These are phyloP conservation scores for Spialia ferax DNA, from an alignment of 2,888 invertebrate genomes.

Conservation along the genomic window DNA sequence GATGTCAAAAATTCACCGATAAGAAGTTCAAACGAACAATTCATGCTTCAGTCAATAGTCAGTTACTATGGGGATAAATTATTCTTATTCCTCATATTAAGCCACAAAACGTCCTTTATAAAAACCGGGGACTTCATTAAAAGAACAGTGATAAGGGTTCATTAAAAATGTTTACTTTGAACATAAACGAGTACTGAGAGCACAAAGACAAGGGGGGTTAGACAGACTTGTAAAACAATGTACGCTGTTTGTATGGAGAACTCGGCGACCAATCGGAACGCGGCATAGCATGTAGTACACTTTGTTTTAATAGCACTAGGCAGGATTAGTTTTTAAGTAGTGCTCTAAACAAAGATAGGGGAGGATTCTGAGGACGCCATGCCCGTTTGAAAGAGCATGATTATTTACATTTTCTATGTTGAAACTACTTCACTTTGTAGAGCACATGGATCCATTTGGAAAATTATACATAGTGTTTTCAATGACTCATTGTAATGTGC, in stretches of 20 bases:
- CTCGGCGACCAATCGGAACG: constrained; percentile 67
- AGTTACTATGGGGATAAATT: neutral
- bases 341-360: constrained; percentile 73
- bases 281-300: constrained; percentile 67
- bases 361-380: constrained; percentile 60
- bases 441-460: constrained; percentile 19
- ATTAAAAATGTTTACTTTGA: constrained; percentile 36
- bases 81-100: neutral
- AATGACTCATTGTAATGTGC: neutral
- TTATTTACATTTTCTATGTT: constrained; percentile 41
- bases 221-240: constrained; percentile 45
- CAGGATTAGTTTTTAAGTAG: constrained; percentile 82
- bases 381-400: constrained; percentile 51
- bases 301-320: constrained; percentile 82
- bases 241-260: constrained; percentile 30
- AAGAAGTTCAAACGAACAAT: neutral
- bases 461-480: constrained; percentile 22
- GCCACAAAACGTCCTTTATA: neutral
- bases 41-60: neutral
- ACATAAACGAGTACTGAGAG: constrained; percentile 23
- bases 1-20: neutral
- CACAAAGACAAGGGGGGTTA: constrained; percentile 41
- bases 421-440: constrained; percentile 11
- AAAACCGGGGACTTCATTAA: constrained; percentile 5
- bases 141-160: constrained; percentile 31